phyloP scores from a whole-genome alignment of 2,888 invertebrate genomes.

The Campopleginae sp. region DNA sequence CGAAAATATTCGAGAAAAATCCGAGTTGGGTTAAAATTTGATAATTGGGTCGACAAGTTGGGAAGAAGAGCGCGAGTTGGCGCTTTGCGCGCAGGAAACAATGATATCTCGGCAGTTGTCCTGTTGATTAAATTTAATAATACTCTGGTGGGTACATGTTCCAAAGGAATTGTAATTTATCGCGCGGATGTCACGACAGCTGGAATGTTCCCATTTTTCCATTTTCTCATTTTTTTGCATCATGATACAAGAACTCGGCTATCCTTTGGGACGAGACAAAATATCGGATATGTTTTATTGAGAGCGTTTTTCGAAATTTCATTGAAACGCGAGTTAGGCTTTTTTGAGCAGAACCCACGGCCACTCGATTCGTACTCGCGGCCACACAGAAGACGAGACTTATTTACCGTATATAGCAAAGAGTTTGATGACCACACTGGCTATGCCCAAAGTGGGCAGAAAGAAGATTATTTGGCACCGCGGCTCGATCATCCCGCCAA shows the following conservation, averaged over 20 bases:
- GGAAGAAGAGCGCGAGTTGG: neutral
- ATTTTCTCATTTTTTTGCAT: conserved; percentile 72
- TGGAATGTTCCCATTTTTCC: conserved; percentile 77
- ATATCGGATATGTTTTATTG: too few relatives aligned
- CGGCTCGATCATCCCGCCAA: conserved; percentile 63
- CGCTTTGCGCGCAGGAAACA: conserved; percentile 5
- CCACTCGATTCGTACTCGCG: neutral
- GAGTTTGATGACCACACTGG: too few relatives aligned
- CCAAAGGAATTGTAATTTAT: conserved; percentile 37
- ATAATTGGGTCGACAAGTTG: neutral
- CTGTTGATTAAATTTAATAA: neutral
- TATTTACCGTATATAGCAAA: conserved; percentile 39
- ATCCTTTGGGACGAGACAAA: too few relatives aligned
- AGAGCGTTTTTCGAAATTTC: too few relatives aligned
- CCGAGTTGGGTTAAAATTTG: neutral
- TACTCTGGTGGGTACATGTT: neutral
- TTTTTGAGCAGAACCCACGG: too few relatives aligned
- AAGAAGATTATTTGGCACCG: conserved; percentile 60
- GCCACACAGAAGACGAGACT: neutral
- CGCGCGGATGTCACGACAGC: conserved; percentile 65
- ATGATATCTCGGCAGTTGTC: neutral
- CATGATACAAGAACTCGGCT: too few relatives aligned
- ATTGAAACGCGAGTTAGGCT: too few relatives aligned
- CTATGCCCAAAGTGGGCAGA: conserved; percentile 48
- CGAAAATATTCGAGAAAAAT: neutral